Evolutionary conservation across 2,888 invertebrate genomes (phyloP).

Genomic region (Cantharis flavilabris): DNA sequence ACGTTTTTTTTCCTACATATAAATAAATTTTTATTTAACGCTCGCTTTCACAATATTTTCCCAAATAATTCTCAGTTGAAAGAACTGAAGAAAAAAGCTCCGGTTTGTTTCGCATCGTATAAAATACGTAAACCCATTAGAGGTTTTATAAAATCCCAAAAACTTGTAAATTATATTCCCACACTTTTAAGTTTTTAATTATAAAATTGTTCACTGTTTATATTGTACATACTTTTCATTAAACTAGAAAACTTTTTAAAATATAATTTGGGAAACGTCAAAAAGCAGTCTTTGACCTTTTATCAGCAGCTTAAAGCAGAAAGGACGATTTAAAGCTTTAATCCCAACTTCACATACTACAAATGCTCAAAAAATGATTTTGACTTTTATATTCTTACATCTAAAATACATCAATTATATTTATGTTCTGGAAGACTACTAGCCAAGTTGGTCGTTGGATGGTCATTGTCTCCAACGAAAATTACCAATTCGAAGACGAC

Average conservation of each 20-base stretch:
- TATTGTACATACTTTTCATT: background rate
- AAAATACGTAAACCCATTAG: background rate
- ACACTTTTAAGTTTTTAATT: background rate
- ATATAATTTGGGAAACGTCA: background rate
- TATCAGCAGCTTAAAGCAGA: background rate
- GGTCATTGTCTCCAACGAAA: background rate
- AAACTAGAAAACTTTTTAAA: background rate
- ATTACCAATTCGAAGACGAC: background rate
- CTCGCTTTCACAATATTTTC: background rate
- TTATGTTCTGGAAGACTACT: background rate
- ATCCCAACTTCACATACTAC: background rate
- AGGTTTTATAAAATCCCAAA: background rate
- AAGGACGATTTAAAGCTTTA: background rate
- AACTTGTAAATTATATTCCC: background rate
- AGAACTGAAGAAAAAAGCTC: background rate
- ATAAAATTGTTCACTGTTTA: background rate
- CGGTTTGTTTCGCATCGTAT: background rate
- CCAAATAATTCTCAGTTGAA: background rate
- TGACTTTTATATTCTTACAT: background rate
- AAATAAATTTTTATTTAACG: background rate
- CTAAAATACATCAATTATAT: background rate
- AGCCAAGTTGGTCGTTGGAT: background rate
- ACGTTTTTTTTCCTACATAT: background rate
- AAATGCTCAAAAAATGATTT: background rate
- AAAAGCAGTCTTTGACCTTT: background rate